Percentiles rank a stretch among this genome's conserved stretches.
Evolutionary conservation across 2,888 invertebrate species (phyloP).

Genomic region (Terebella lapidaria): DNA sequence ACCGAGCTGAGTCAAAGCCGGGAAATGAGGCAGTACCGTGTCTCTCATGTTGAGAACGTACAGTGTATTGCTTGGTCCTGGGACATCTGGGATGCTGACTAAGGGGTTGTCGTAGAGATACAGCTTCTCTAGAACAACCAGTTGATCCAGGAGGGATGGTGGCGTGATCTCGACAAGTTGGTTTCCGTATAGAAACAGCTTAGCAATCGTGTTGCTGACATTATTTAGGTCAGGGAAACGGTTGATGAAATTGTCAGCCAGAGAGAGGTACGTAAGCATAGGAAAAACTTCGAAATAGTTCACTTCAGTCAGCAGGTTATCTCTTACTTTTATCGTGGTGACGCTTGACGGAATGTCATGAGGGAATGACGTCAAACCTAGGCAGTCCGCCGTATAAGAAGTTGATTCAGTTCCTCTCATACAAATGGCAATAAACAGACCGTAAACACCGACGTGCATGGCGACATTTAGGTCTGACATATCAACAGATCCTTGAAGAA

Average conservation of each 20-base stretch:
- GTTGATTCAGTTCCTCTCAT: too few relatives aligned
- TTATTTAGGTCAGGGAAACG: not conserved
- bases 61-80: not conserved
- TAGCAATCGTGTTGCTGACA: not conserved
- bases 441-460: too few relatives aligned
- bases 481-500: too few relatives aligned
- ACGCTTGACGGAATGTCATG: too few relatives aligned
- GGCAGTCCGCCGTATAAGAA: too few relatives aligned
- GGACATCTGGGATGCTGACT: not conserved
- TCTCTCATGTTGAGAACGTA: not conserved
- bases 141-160: not conserved
- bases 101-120: not conserved
- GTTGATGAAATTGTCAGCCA: not conserved
- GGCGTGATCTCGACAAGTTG: not conserved
- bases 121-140: not conserved
- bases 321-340: too few relatives aligned
- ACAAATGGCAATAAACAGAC: too few relatives aligned
- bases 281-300: too few relatives aligned
- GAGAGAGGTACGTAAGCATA: not conserved
- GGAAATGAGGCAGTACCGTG: not conserved
- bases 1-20: not conserved
- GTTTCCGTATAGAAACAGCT: not conserved
- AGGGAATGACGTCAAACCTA: too few relatives aligned
- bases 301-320: too few relatives aligned
- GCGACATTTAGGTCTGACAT: too few relatives aligned